A percentile compares a stretch with the other conserved stretches of the same genome.
Evolutionary conservation across 2,797 vertebrate species (phyloP).

Genomic region (Pteropus rufus): DNA sequence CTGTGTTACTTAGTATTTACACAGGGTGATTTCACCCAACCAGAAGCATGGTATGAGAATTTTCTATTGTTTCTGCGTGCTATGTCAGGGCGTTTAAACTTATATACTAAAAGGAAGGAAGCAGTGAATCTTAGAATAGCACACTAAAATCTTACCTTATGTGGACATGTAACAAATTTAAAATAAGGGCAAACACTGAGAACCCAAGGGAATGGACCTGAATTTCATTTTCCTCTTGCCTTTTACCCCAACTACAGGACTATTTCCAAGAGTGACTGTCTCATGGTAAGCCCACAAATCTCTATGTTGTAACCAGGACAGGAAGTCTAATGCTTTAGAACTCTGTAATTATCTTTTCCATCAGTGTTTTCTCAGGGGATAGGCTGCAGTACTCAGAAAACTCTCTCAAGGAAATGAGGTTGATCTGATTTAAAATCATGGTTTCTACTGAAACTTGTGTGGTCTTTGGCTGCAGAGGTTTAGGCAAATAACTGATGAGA

Average conservation of each 20-base stretch:
- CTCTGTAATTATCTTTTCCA: conserved; percentile 53
- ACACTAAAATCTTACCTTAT: neutral
- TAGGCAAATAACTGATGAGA: neutral
- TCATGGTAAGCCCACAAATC: neutral
- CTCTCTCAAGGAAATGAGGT: conserved; percentile 9
- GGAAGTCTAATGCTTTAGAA: conserved; percentile 12
- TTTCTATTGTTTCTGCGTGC: neutral
- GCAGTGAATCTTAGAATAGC: neutral
- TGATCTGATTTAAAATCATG: neutral
- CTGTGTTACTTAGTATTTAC: neutral
- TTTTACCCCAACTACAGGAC: neutral
- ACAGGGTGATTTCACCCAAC: neutral
- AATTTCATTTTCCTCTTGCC: conserved; percentile 35
- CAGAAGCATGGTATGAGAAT: neutral
- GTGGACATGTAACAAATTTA: neutral
- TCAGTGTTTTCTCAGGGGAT: neutral
- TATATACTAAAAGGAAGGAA: neutral
- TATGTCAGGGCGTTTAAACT: neutral
- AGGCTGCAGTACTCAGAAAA: neutral
- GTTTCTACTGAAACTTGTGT: neutral
- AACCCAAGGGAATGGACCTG: neutral
- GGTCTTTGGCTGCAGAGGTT: neutral
- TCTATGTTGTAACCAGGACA: neutral
- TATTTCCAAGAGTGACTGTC: conserved; percentile 12
- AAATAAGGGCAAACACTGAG: neutral